Base-by-base conservation (phyloP, 2,888 invertebrate genomes). In the Mesorhabditis sp. region DNA sequence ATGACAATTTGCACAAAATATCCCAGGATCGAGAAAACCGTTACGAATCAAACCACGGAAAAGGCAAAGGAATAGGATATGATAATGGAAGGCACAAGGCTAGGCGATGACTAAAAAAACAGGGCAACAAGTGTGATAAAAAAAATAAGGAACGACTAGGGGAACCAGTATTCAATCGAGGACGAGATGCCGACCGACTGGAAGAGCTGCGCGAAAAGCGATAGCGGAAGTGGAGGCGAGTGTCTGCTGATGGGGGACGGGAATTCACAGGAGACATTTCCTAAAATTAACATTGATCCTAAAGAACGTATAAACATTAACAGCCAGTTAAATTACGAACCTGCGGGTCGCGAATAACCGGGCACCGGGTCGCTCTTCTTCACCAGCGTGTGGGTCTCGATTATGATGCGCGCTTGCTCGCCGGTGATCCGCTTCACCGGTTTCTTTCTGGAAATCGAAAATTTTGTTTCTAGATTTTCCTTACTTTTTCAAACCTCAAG, bases 171-270 rank as follows among this genome's bases (percentile, higher is more conserved):
- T 50, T 50, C 58, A 50, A 28, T 28, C 6, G 63, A n/a, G 41
- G 61, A 43, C 6, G 65, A 43, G 4, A 79, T 5, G 13, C 79
- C 79, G 45, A 79, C 73, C 15, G 74, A 50, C 7, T 73, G 62
- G 62, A 74, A 72, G 15, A 80, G 62, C 45, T 75, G 74, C 7
- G 45, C 62, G 71, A 80, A 67, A 50, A 77, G 72, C 13, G 42
- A 50, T 28, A 68, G 69, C 4, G 66, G 43, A 50, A 80, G 50
- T 1, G 80, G 80, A 45, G 79, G 66, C 13, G 67, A 44, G 67
- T 67, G 72, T 4, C 71, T 70, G 15, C 58, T 66, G 7, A 65
- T 44, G 10, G 13, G 15, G 7, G 28, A 28, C n/a, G 58, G 58
- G 3, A 58, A 66, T 64, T 75, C 75, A 58, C 75, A 75, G 6